Evolutionary conservation across 1,140 invertebrate genomes (phyloP).

Genomic region (Littorina saxatilis): DNA sequence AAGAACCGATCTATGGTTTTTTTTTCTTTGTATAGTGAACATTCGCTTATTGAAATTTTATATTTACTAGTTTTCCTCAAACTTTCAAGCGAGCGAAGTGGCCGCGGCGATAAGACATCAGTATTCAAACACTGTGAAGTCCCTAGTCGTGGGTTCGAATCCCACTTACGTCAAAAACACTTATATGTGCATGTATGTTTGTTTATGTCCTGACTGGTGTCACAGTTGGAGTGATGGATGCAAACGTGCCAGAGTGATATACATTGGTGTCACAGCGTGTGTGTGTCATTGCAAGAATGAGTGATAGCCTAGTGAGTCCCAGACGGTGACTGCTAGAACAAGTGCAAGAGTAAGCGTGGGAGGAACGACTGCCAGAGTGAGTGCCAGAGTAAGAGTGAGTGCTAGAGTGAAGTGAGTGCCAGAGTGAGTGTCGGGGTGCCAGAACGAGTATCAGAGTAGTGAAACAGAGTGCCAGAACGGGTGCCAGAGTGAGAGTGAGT

Average conservation of each 20-base stretch:
- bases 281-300: not conserved
- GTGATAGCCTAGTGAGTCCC: not conserved
- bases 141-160: no score
- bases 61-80: no score
- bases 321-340: not conserved
- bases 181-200: not conserved
- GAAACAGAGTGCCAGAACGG: not conserved
- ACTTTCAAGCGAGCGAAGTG: no score
- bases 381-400: not conserved
- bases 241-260: no score
- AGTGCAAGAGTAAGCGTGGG: not conserved
- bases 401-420: not conserved
- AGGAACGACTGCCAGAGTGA: no score
- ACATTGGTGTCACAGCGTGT: not conserved
- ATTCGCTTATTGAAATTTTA: no score
- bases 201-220: not conserved
- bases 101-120: no score
- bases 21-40: no score
- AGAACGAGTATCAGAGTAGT: not conserved
- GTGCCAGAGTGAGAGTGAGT: constrained; percentile 10
- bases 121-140: no score
- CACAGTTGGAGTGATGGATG: not conserved
- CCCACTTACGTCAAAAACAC: no score
- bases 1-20: no score
- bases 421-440: not conserved